These are phyloP conservation scores for Cichladusa arquata DNA, from an alignment of 2,113 vertebrate genomes.

Conservation along the genomic window DNA sequence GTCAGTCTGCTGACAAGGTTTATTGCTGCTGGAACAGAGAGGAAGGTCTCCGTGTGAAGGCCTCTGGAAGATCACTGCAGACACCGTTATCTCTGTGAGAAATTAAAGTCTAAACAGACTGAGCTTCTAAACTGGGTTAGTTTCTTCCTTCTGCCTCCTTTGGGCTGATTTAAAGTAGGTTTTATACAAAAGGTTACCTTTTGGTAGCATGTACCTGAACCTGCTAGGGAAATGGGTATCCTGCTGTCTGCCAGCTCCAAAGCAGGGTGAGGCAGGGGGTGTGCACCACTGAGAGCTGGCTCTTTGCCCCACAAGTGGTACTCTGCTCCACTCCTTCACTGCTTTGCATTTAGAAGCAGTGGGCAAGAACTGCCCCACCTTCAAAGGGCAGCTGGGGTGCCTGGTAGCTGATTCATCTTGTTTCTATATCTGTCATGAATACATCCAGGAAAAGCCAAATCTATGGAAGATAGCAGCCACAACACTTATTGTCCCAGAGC, in stretches of 20 bases:
- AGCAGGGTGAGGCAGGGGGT: rapidly evolving
- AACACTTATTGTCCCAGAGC: neutral
- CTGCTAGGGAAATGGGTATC: neutral
- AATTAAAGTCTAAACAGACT: neutral
- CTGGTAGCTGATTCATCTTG: neutral
- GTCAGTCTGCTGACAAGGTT: neutral
- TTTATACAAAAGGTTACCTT: neutral
- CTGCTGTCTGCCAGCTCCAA: neutral
- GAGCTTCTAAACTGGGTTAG: neutral
- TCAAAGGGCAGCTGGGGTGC: neutral
- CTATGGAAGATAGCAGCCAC: neutral
- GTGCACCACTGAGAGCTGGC: neutral
- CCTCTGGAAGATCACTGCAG: neutral
- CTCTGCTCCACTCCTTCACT: neutral
- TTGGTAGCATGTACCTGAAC: rapidly evolving
- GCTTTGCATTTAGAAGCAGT: neutral
- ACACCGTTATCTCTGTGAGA: neutral
- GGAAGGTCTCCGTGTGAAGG: conserved; percentile 38
- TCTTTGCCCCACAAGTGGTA: neutral
- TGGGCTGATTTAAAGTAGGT: neutral
- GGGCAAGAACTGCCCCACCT: neutral
- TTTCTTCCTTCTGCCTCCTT: neutral
- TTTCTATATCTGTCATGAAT: neutral
- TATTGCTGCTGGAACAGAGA: conserved; percentile 19
- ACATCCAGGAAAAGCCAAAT: neutral